Conservation (phyloP, 2,888 invertebrate species). For the Apotomis turbidana region DNA sequence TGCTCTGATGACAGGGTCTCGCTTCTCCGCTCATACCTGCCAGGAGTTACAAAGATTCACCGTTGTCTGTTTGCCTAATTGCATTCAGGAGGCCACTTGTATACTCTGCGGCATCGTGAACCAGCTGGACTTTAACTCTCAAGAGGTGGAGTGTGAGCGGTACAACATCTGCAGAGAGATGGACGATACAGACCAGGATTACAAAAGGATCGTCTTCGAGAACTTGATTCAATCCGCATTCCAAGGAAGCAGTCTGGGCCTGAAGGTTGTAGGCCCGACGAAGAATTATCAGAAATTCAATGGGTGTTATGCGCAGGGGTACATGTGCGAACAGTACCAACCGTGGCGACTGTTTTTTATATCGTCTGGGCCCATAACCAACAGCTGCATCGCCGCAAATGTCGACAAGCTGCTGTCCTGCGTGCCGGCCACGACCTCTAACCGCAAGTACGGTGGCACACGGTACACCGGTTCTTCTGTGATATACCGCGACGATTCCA, state of each 20-base stretch:
- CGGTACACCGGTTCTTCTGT: conserved; percentile 57
- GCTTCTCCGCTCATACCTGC: conserved; percentile 57
- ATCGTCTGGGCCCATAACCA: conserved; percentile 88
- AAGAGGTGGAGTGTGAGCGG: conserved; percentile 59
- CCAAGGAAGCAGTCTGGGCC: conserved; percentile 73
- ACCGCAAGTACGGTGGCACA: conserved; percentile 49
- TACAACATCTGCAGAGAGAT: conserved; percentile 62
- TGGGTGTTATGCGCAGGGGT: conserved; percentile 51
- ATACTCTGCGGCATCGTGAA: conserved; percentile 55
- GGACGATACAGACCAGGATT: conserved; percentile 63
- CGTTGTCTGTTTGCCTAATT: conserved; percentile 49
- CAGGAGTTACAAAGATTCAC: conserved; percentile 66
- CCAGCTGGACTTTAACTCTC: conserved; percentile 53
- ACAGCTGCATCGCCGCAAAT: conserved; percentile 84
- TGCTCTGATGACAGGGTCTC: conserved; percentile 51
- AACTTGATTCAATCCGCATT: conserved; percentile 78
- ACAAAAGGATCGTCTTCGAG: conserved; percentile 68
- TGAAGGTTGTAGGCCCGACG: conserved; percentile 85
- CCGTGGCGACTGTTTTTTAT: conserved; percentile 87
- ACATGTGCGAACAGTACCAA: conserved; percentile 58
- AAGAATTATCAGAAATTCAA: conserved; percentile 85
- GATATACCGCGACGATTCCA: conserved; percentile 67
- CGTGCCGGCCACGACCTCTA: conserved; percentile 43
- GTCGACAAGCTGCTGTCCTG: conserved; percentile 83
- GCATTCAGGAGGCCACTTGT: conserved; percentile 47